Base-by-base conservation (phyloP, 2,888 invertebrate species). In the Drosophila lutescens region DNA sequence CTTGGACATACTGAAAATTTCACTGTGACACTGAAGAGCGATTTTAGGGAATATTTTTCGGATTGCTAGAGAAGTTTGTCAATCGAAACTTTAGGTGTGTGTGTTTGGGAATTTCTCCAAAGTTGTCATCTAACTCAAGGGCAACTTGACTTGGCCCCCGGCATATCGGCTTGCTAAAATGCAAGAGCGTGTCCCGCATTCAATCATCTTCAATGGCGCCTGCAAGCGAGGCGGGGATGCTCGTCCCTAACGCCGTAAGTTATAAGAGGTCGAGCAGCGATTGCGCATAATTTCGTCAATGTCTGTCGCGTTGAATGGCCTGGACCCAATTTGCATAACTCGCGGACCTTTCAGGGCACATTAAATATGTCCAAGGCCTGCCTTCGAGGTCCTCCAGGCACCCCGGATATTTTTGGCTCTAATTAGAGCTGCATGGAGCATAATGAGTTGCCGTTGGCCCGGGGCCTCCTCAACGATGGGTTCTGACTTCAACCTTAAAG, bases 301-400 rank as follows among this genome's bases (percentile, higher is more conserved):
- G 74, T 74, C 74, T 77, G 70, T 57, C 65, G 67, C 71, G 32
- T 53, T 70, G 60, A 59, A 53, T n/a, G 66, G 49, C 15, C 41
- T 40, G 30, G 43, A 30, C 50, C 38, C 71, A 80, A 86, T 84
- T 86, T 86, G 73, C 81, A 84, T 82, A 86, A 60, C 77, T 65
- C 41, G 56, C 46, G 57, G 62, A 36, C 46, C 61, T 70, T 70
- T 44, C 53, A 26, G 26, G 53, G 26, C 54, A 36, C 40, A 70
- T 69, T 68, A 50, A 51, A 34, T 58, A 58, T 59, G 47, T 8
- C 34, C 40, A 47, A 47, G 38, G 36, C 23, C n/a, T 8, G 17
- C 23, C 43, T 13, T 32, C 43, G 30, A 10, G 46, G 10, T 12
- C 12, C 43, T 34, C 23, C 1, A 15, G 61, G 32, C 40, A 12